A percentile compares a stretch with the other conserved stretches of the same genome.
Evolutionary conservation across 2,797 vertebrate genomes (phyloP).

Genomic region (Ataeniobius toweri): DNA sequence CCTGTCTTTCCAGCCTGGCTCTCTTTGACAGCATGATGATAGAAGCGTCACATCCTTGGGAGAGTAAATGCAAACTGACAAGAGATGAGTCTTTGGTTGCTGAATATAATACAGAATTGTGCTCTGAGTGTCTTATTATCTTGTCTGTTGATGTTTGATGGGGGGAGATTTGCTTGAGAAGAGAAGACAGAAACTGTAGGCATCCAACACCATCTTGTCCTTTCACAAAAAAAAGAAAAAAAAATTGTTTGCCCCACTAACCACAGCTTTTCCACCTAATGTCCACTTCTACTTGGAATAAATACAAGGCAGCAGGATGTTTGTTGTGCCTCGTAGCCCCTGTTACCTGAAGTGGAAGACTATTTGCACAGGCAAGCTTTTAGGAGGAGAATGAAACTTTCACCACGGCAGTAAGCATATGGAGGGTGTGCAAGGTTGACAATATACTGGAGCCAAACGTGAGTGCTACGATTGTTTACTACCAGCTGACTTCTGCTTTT

Average conservation of each 20-base stretch:
- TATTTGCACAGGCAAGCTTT: constrained; percentile 89
- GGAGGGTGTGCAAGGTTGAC: constrained; percentile 68
- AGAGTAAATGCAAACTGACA: constrained; percentile 99
- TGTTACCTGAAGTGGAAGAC: constrained; percentile 94
- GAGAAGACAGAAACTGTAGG: constrained; percentile 91
- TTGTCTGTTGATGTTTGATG: constrained; percentile 99
- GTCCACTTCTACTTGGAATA: constrained; percentile 98
- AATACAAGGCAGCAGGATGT: constrained; percentile 91
- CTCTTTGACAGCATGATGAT: constrained; percentile 99
- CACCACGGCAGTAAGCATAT: constrained; percentile 66
- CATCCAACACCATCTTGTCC: constrained; percentile 88
- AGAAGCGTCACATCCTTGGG: constrained; percentile 98
- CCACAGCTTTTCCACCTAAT: constrained; percentile 98
- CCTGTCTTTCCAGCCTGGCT: constrained; percentile 92
- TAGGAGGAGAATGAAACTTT: constrained; percentile 76
- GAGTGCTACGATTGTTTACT: constrained; percentile 66
- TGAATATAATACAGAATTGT: constrained; percentile 99
- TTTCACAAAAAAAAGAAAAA: constrained; percentile 79
- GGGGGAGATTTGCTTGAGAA: constrained; percentile 94
- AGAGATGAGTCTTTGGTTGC: constrained; percentile 99
- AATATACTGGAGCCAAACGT: constrained; percentile 75
- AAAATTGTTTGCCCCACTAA: constrained; percentile 97
- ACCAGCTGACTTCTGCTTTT: constrained; percentile 48
- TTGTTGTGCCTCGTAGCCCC: constrained; percentile 88
- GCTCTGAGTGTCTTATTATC: constrained; percentile 99